A percentile compares a stretch with the other conserved stretches of the same genome.
Conservation (phyloP, 2,888 invertebrate species). For the Spicauda simplicius region DNA sequence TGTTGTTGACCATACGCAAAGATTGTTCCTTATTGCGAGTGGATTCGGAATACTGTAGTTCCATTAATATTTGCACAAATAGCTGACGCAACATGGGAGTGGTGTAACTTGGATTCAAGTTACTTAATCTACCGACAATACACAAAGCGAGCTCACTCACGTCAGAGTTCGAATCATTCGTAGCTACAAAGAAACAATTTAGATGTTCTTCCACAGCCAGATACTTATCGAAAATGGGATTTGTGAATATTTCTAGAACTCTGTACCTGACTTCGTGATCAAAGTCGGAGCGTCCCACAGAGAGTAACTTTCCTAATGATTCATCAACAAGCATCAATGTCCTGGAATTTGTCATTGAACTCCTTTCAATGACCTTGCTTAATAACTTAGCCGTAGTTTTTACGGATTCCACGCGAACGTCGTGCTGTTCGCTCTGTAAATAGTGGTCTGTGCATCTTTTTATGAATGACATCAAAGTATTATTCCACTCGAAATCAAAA, state of each 20-base stretch:
- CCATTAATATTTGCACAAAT: slow-evolving; percentile 95
- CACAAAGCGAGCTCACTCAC: slow-evolving; percentile 97
- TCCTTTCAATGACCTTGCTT: slow-evolving; percentile 91
- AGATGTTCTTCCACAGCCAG: slow-evolving; percentile 98
- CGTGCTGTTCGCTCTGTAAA: slow-evolving; percentile 94
- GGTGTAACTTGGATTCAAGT: slow-evolving; percentile 98
- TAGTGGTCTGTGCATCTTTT: slow-evolving; percentile 96
- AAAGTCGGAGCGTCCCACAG: slow-evolving; percentile 97
- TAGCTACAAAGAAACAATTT: slow-evolving; percentile 95
- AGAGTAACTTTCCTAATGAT: slow-evolving; percentile 94
- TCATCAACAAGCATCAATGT: slow-evolving; percentile 96
- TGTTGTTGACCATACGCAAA: slow-evolving; percentile 96
- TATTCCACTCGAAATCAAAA: slow-evolving; percentile 95
- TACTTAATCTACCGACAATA: slow-evolving; percentile 95
- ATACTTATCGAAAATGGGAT: slow-evolving; percentile 95
- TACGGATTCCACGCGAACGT: slow-evolving; percentile 95
- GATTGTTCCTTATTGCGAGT: slow-evolving; percentile 98
- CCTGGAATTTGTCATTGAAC: slow-evolving; percentile 88
- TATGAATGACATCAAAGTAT: slow-evolving; percentile 95
- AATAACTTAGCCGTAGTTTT: slow-evolving; percentile 95
- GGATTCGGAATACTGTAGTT: slow-evolving; percentile 97
- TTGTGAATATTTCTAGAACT: slow-evolving; percentile 95
- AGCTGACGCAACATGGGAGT: slow-evolving; percentile 97
- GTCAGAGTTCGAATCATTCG: slow-evolving; percentile 98
- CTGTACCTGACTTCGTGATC: slow-evolving; percentile 97